Base-by-base conservation (phyloP, 2,888 invertebrate species). In the Caradrina kadenii region DNA sequence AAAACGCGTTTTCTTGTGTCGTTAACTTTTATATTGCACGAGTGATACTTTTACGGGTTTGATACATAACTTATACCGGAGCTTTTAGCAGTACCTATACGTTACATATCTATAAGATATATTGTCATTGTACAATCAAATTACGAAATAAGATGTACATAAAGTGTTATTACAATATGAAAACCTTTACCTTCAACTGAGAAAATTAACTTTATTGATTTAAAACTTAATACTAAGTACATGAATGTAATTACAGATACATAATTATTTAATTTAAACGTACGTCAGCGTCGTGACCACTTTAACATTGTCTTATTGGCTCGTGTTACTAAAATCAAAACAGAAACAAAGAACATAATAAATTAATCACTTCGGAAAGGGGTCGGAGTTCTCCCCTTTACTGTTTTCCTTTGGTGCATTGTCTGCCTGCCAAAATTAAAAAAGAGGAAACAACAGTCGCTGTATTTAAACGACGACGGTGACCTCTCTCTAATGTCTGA, bases 1-100 rank as follows among this genome's bases (percentile, higher is more conserved):
- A 96, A 96, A 96, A 96, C 96, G 96, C 95, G 95, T 96, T 96
- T 96, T 96, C 96, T 96, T 96, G 95, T 95, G 96, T 95, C 96
- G 96, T 96, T 96, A 96, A 96, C 96, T 95, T 96, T 96, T 96
- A 96, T 96, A 95, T 96, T 95, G 96, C 95, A 95, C 93, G 92
- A 95, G 94, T 95, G 94, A 96, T 95, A 95, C 96, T 94, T 95
- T 94, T 94, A 93, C 93, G 92, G 91, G 93, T 92, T 93, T 92
- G 93, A 93, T 94, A 94, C 93, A 95, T 95, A 94, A 94, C 93
- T 93, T 92, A 94, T 92, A 89, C 87, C 67, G 82, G 83, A 82
- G 80, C 83, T 86, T 86, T 85, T 81, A 84, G 75, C 52, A 63
- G 22, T 68, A 45, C 45, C 45, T 45, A 64, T 75, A 75, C 64